Conservation (phyloP, 1,140 invertebrate species). For the Hypsibius dujardini region DNA sequence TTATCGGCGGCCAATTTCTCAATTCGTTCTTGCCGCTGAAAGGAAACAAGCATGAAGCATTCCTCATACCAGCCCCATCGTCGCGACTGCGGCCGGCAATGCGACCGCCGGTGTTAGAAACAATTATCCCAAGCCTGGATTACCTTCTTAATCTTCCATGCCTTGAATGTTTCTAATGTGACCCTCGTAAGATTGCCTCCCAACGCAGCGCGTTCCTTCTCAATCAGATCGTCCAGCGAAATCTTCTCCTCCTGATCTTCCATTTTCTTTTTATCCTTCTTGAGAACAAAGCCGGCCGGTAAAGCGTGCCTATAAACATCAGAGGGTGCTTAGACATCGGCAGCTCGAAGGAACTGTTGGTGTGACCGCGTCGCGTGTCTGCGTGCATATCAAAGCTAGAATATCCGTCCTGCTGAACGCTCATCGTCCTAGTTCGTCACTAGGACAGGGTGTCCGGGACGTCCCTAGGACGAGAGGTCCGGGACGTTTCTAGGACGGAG, state of each 20-base stretch:
- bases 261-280: slow-evolving; percentile 61
- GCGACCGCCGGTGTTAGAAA: no score
- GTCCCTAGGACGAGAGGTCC: no score
- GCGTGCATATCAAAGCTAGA: no score
- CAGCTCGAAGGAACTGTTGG: no score
- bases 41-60: slow-evolving; percentile 26
- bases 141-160: slow-evolving; percentile 96
- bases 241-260: slow-evolving; percentile 73
- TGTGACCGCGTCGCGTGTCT: no score
- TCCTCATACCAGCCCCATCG: not conserved
- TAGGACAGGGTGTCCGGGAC: no score
- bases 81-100: no score
- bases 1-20: slow-evolving; percentile 50
- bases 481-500: no score
- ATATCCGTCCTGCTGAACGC: no score
- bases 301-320: slow-evolving; percentile 78
- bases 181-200: slow-evolving; percentile 69
- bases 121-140: slow-evolving; percentile 26
- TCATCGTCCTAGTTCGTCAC: no score
- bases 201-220: slow-evolving; percentile 69
- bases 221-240: slow-evolving; percentile 73
- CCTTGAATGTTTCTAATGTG: slow-evolving; percentile 82
- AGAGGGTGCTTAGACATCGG: no score
- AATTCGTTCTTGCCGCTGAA: slow-evolving; percentile 72
- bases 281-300: slow-evolving; percentile 83